Conservation (phyloP, 2,113 vertebrate genomes). For the Vulpes vulpes region DNA sequence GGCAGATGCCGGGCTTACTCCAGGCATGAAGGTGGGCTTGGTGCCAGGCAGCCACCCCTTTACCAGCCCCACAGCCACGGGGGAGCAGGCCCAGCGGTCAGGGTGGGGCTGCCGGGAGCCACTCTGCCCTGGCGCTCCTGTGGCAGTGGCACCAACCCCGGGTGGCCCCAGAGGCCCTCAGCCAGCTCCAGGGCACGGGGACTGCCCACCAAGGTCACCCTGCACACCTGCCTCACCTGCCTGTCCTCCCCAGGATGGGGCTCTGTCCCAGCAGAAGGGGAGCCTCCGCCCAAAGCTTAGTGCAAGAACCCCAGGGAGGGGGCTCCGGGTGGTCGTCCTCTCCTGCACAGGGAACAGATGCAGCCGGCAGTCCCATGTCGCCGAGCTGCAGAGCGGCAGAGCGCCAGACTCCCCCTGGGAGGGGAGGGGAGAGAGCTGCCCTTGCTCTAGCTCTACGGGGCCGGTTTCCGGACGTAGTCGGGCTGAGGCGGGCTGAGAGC, state of each 20-base stretch:
- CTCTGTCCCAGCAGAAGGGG: no score
- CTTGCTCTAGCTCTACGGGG: neutral
- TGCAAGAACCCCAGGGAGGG: neutral
- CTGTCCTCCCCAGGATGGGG: no score
- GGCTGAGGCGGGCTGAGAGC: neutral
- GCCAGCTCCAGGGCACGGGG: no score
- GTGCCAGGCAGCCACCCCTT: fast-evolving
- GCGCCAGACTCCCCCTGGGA: no score
- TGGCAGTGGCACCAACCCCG: neutral
- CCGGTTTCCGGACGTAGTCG: fast-evolving
- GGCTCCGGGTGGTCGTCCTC: neutral
- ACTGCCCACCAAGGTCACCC: no score
- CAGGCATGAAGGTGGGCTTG: neutral
- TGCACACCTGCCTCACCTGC: no score
- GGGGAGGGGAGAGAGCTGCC: no score
- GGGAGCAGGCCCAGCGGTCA: neutral
- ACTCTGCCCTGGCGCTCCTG: fast-evolving
- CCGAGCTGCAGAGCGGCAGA: no score
- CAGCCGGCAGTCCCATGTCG: neutral
- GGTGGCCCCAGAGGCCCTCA: neutral
- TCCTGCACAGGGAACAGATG: neutral
- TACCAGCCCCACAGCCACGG: neutral
- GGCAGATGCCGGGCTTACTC: neutral
- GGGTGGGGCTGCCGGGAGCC: no score
- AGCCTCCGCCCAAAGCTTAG: no score